These are phyloP conservation scores for Pyrochroa serraticornis DNA, from an alignment of 2,888 invertebrate species.

Conservation along the genomic window DNA sequence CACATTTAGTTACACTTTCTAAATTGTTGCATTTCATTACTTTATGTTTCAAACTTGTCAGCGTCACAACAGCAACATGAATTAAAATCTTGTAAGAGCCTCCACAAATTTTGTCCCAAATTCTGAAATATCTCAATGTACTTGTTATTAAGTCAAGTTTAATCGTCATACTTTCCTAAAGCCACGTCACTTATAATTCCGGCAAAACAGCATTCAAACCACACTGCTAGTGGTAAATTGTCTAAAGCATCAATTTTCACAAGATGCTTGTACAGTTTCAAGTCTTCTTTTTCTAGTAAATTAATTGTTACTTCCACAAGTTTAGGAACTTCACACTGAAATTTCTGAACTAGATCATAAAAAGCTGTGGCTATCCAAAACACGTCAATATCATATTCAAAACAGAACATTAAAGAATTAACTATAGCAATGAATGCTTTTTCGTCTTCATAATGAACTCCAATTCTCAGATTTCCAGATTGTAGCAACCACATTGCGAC, in stretches of 20 bases:
- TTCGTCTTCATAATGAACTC: conserved; percentile 34
- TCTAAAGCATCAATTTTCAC: conserved; percentile 68
- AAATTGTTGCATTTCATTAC: conserved; percentile 67
- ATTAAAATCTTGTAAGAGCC: conserved; percentile 83
- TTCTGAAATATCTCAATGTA: conserved; percentile 61
- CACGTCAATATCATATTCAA: conserved; percentile 76
- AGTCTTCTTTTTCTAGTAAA: conserved; percentile 80
- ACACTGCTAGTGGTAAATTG: conserved; percentile 71
- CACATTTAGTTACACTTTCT: conserved; percentile 68
- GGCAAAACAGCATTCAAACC: conserved; percentile 86
- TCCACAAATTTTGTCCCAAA: conserved; percentile 89
- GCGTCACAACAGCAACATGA: conserved; percentile 75
- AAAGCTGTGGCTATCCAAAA: conserved; percentile 85
- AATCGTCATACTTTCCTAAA: conserved; percentile 68
- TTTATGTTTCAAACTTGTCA: conserved; percentile 72
- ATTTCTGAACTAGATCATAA: conserved; percentile 70
- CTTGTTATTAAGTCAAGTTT: conserved; percentile 8
- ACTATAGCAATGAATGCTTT: conserved; percentile 63
- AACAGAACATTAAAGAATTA: conserved; percentile 72
- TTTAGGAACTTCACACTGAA: conserved; percentile 69
- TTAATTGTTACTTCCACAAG: conserved; percentile 70
- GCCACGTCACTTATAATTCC: conserved; percentile 79
- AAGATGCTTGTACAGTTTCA: conserved; percentile 72
- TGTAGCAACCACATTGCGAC: conserved; percentile 84
- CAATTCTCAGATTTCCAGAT: conserved; percentile 66